Evolutionary conservation across 2,888 invertebrate genomes (phyloP), one percentile per base, ranked within the genome.

Genomic region (Neoascia interrupta): DNA sequence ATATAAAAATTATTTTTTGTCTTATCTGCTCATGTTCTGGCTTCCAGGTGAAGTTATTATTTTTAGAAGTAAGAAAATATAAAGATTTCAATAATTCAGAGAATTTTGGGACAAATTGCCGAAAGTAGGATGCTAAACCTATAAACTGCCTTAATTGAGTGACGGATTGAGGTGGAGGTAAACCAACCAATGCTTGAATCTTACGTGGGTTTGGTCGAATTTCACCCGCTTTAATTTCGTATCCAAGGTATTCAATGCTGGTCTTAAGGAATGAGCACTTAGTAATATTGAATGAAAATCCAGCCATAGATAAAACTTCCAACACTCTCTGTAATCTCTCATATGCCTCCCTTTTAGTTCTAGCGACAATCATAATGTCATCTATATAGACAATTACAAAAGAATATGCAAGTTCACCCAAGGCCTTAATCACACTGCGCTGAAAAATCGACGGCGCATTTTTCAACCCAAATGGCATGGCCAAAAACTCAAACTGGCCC

Each of bases 341-440:
- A 6, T 72, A 34, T 19, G 66, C 66, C 34, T 66, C 63, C 10
- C 60, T 43, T 15, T 58, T 54, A 19, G 51, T 69, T 16, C 8
- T 34, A 23, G 80, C 56, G 6, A 69, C 51, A 49, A 81, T 45
- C 34, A 70, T 21, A 5, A 81, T 66, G 26, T 72, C 75, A 56
- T 75, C 81, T 51, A 81, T 63, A 58, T 81, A 75, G 18, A 72
- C 70, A 26, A 70, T 41, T 18, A 28, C 41, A 26, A 37, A 64
- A 0, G 64, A 43, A 36, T 68, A 26, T 6, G 39, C 61, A n/a
- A 76, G 37, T 8, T 72, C 66, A 19, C 72, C 72, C 3, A 80
- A 36, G 6, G 66, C 68, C 4, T 16, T 43, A 5, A 36, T 64
- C 13, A 49, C 18, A 5, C 28, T 41, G 1, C 51, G 28, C 19